Conservation (phyloP, 2,797 vertebrate genomes). For the Nannoperca obscura region DNA sequence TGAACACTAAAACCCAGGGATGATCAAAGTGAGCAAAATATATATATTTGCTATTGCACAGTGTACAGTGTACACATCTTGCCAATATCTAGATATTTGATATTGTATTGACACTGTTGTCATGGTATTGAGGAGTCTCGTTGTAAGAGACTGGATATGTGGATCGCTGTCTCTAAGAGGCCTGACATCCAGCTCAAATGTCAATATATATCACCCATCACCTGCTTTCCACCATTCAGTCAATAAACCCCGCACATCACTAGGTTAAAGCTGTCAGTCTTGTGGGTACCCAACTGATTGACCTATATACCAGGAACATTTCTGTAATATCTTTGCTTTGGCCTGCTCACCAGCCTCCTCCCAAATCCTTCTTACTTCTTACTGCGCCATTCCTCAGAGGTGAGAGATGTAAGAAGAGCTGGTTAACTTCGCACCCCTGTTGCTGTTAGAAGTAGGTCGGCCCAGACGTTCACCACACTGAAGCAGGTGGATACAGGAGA, state of each 20-base stretch:
- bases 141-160: conserved; percentile 14
- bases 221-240: neutral
- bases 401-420: conserved; percentile 80
- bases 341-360: conserved; percentile 17
- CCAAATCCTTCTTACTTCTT: conserved; percentile 42
- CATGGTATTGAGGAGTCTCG: conserved; percentile 6
- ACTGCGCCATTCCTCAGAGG: conserved; percentile 70
- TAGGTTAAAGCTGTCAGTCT: conserved; percentile 17
- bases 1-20: conserved; percentile 24
- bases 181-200: conserved; percentile 31
- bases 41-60: conserved; percentile 15
- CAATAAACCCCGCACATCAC: conserved; percentile 13
- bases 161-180: conserved; percentile 19
- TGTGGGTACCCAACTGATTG: conserved; percentile 14
- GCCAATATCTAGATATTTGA: conserved; percentile 1
- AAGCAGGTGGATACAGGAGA: conserved; percentile 46
- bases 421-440: neutral
- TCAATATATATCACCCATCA: conserved; percentile 24
- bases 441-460: conserved; percentile 71
- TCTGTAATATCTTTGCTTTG: conserved; percentile 57
- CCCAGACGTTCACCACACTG: conserved; percentile 26
- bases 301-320: conserved; percentile 1
- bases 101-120: conserved; percentile 21
- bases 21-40: conserved; percentile 12
- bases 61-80: conserved; percentile 1